Base-by-base conservation (phyloP, 1,140 invertebrate species). In the Zaprionus ghesquierei region DNA sequence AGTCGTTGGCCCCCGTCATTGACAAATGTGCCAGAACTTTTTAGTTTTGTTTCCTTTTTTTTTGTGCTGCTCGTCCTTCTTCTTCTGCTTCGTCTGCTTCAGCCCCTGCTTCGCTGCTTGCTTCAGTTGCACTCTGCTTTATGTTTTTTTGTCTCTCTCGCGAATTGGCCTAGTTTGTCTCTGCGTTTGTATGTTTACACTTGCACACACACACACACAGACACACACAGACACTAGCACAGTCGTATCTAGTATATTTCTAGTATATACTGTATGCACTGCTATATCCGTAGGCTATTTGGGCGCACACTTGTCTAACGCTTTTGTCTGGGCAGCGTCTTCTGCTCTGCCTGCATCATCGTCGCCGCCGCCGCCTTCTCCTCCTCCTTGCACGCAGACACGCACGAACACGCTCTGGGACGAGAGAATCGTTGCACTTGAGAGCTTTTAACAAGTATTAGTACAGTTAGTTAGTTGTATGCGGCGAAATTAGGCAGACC, bases 131-230 rank as follows among this genome's bases (percentile, higher is more conserved):
- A 61, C 73, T 75, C 61, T 77, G 56, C 54, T 66, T 71, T 76
- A 51, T 72, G 61, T 9, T 29, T 29, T 61, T 61, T 58, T 59
- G 50, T 73, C 51, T 56, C 50, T 58, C 68, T 58, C 75, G 71
- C 69, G 79, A 75, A 89, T 89, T 89, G 84, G 79, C 84, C 84
- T 80, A 89, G 79, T 89, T 89, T 79, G 84, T 89, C 75, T 79
- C 63, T 50, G 60, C 55, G 35, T 72, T 65, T 64, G 41, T 56
- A 59, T 51, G 46, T 64, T 60, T 69, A 63, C 50, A 63, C 50
- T 50, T 38, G 10, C 31, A 38, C 54, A 38, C 31, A 58, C 23
- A 27, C 10, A 31, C 35, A 13, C 44, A 15, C 35, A 27, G 33
- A 63, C 60, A 53, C 13, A 61, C 22, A 35, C 5, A 63, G 29